Evolutionary conservation across 2,113 vertebrate genomes (phyloP).

Genomic region (Salvelinus alpinus): DNA sequence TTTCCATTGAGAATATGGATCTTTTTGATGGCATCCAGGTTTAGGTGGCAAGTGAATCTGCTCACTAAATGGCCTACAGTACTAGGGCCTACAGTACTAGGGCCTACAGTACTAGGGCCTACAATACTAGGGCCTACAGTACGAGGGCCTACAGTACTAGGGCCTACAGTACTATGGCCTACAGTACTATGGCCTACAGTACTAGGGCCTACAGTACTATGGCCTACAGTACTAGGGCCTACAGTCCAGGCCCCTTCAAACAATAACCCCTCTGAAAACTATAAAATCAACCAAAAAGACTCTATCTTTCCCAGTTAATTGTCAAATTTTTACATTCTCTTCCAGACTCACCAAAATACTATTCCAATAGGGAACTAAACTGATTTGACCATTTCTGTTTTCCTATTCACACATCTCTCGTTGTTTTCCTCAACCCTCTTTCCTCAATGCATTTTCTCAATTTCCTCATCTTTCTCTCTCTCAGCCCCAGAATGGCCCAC

Average conservation of each 20-base stretch:
- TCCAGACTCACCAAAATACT: conserved; percentile 15
- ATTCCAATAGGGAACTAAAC: conserved; percentile 47
- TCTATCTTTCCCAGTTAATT: conserved; percentile 43
- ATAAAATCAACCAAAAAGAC: conserved; percentile 53
- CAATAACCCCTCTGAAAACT: conserved; percentile 50
- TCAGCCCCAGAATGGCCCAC: conserved; percentile 63
- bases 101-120: no score
- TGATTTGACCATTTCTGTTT: conserved; percentile 46
- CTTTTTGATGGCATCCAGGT: no score
- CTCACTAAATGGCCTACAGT: no score
- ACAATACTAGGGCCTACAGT: background rate
- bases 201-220: conserved; percentile 9
- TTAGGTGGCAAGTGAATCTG: no score
- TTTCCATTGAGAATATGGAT: no score
- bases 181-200: conserved; percentile 10
- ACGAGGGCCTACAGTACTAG: conserved; percentile 8
- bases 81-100: no score
- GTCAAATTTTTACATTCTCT: conserved; percentile 46
- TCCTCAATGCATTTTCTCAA: conserved; percentile 54
- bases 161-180: conserved; percentile 9
- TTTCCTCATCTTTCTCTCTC: conserved; percentile 56
- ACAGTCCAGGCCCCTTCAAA: conserved; percentile 49
- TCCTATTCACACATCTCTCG: conserved; percentile 19
- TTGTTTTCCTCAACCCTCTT: conserved; percentile 39
- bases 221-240: background rate